Evolutionary conservation across 2,888 invertebrate genomes (phyloP), one percentile per base, ranked within the genome.

Genomic region (Acleris sparsana): DNA sequence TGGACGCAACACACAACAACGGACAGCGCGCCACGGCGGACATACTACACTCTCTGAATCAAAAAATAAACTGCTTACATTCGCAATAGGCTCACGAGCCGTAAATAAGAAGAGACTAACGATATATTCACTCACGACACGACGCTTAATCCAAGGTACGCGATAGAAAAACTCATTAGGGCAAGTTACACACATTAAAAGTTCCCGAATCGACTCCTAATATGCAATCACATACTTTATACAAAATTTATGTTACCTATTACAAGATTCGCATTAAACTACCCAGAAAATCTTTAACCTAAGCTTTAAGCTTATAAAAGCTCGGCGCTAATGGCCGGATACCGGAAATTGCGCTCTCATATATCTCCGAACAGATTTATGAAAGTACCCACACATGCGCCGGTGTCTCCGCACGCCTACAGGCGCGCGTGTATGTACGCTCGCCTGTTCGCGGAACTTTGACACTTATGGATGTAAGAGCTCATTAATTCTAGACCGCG

Each of bases 321-420:
- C 93, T 93, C 92, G 90, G 93, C 93, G 93, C 93, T 96, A 96
- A 96, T 96, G 96, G 96, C 95, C 96, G 96, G 95, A 95, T 96
- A 96, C 96, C 95, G 96, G 96, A 96, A 96, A 96, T 96, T 96
- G 96, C 96, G 96, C 95, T 95, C 96, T 95, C 96, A 96, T 96
- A 96, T 96, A 96, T 96, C 96, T 96, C 95, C 94, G 93, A 94
- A 95, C 96, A 96, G 96, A 96, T 96, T 96, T 96, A 96, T 96
- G 96, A 96, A 96, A 96, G 95, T 95, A 95, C 96, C 86, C 91
- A 92, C 90, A 93, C 92, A 92, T 93, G 93, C 91, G 82, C 71
- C 82, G 80, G 80, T 87, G 88, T 88, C 94, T 94, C 93, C 79
- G 77, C 73, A 77, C 83, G 75, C 85, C 80, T 85, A 82, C 78